These are phyloP conservation scores for Myrmecobius fasciatus DNA, from an alignment of 2,113 vertebrate species.

Conservation along the genomic window DNA sequence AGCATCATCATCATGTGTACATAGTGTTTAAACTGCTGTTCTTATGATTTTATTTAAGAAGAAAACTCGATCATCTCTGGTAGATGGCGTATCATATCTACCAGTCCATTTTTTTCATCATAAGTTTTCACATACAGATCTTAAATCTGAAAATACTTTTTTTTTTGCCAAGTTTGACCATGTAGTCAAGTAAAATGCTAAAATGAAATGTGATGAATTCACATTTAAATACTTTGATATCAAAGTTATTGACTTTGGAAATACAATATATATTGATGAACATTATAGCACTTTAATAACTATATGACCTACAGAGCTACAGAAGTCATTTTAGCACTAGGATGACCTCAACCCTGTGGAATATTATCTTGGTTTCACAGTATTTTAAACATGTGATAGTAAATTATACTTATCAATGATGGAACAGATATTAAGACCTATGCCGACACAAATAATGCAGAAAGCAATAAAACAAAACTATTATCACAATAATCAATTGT, in stretches of 20 bases:
- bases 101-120: conserved; percentile 89
- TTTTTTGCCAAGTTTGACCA: conserved; percentile 84
- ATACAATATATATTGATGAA: conserved; percentile 92
- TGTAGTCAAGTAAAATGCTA: conserved; percentile 87
- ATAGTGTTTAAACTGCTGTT: conserved; percentile 94
- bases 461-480: conserved; percentile 91
- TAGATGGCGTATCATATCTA: conserved; percentile 92
- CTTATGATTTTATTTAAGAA: conserved; percentile 93
- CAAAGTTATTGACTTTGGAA: conserved; percentile 93
- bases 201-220: conserved; percentile 90
- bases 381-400: conserved; percentile 91
- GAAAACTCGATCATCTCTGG: conserved; percentile 90
- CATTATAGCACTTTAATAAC: conserved; percentile 94
- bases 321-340: conserved; percentile 93
- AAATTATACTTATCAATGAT: conserved; percentile 94
- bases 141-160: conserved; percentile 86
- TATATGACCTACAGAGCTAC: conserved; percentile 93
- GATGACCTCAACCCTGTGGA: conserved; percentile 93
- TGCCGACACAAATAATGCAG: conserved; percentile 89
- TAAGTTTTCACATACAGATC: conserved; percentile 93
- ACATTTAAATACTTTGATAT: conserved; percentile 89
- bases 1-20: conserved; percentile 91
- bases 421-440: conserved; percentile 91
- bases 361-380: conserved; percentile 91
- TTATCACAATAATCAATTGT: conserved; percentile 85